Evolutionary conservation across 2,888 invertebrate species (phyloP).

Genomic region (Clivina fossor): DNA sequence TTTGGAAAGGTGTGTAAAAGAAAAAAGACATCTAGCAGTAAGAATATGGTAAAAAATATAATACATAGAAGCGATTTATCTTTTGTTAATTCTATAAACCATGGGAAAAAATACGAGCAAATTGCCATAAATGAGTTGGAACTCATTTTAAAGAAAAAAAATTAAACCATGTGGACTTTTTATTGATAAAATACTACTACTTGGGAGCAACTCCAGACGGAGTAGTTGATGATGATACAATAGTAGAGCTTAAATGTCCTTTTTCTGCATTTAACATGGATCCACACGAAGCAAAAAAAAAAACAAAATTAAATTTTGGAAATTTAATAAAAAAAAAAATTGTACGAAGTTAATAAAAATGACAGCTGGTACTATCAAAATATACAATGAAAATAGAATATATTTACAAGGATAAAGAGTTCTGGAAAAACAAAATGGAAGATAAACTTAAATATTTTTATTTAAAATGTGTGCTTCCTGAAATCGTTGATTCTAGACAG

Average conservation of each 20-base stretch:
- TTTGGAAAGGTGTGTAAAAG: conserved; percentile 4
- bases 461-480: conserved; percentile 5
- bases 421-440: conserved; percentile 3
- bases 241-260: conserved; percentile 27
- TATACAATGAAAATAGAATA: not conserved
- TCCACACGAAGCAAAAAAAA: conserved; percentile 1
- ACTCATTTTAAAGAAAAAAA: conserved; percentile 2
- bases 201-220: conserved; percentile 29
- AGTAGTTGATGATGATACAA: conserved; percentile 13
- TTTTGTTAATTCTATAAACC: not conserved
- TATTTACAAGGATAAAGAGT: not conserved
- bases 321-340: not conserved
- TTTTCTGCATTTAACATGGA: conserved; percentile 9
- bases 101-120: conserved; percentile 9
- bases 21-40: not conserved
- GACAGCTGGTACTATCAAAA: conserved; percentile 2
- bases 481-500: not conserved
- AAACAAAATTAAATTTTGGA: conserved; percentile 11
- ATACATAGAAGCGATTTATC: not conserved
- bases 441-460: not conserved
- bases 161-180: conserved; percentile 29
- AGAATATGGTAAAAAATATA: conserved; percentile 3
- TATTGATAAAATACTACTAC: conserved; percentile 21
- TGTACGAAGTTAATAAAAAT: not conserved
- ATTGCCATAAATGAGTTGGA: conserved; percentile 4